Evolutionary conservation across 2,888 invertebrate genomes (phyloP).

Genomic region (Papilio gigon): DNA sequence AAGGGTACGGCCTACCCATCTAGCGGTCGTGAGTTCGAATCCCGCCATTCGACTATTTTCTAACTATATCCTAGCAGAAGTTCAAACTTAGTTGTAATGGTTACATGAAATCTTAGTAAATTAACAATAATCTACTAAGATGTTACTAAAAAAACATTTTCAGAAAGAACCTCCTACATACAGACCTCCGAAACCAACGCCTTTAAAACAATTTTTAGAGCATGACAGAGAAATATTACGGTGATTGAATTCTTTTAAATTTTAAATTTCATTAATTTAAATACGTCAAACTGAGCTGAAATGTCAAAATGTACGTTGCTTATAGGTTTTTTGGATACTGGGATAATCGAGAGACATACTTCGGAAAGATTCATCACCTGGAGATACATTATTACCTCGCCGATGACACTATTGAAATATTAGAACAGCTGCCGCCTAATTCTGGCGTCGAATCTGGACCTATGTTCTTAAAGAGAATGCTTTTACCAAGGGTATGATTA

Average conservation of each 20-base stretch:
- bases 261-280: too few species aligned
- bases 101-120: too few species aligned
- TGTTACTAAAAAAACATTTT: too few species aligned
- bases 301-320: neutral
- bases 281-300: neutral
- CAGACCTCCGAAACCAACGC: conserved; percentile 79
- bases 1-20: too few species aligned
- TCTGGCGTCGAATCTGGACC: conserved; percentile 83
- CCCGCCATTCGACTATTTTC: too few species aligned
- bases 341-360: conserved; percentile 79
- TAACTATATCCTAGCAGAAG: too few species aligned
- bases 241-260: too few species aligned
- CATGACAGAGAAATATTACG: conserved; percentile 87
- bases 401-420: conserved; percentile 96
- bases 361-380: conserved; percentile 89
- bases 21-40: too few species aligned
- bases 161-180: conserved; percentile 60
- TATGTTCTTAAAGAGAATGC: conserved; percentile 88
- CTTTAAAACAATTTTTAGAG: conserved; percentile 90
- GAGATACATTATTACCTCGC: conserved; percentile 92
- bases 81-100: too few species aligned
- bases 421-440: conserved; percentile 50
- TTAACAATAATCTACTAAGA: too few species aligned
- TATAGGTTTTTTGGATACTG: conserved; percentile 38
- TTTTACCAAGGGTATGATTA: conserved; percentile 87